Base-by-base conservation (phyloP, 2,113 vertebrate species). In the Oxygymnocypris stewartii region DNA sequence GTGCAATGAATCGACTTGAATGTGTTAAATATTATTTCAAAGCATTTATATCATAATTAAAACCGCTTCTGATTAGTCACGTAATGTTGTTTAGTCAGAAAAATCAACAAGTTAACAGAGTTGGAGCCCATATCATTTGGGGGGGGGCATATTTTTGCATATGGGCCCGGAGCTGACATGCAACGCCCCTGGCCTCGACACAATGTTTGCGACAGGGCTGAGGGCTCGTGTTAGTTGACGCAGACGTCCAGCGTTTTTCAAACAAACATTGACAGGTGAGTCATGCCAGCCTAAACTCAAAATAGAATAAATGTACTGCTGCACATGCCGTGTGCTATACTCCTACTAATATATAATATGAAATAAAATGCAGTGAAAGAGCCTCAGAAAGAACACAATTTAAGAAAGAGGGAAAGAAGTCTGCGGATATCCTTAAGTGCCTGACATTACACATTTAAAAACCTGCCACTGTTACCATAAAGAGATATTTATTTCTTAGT, bases 271-370 rank as follows among this genome's bases (percentile, higher is more conserved):
- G 83, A 73, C 84, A 84, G 69, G 75, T 89, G 86, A 88, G 65
- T 89, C 86, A 89, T 61, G 18, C 54, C 28, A 87, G 65, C 85
- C 90, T 85, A 49, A 47, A 75, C 44, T 90, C 47, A 84, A 87
- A 74, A 82, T 78, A 74, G 61, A 54, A 84, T 49, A 74, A 84
- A 78, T 78, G 51, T 77, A 77, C 37, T 18, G 31, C 51, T 47
- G 20, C 8, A 49, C 82, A 63, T 65, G 42, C 51, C 11, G 14
- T 4, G 44, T 47, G 80, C 73, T 67, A 18, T 63, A 61, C 13
- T 9, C 61, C 89, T 84, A 91, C 86, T 89, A 82, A 90, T 81
- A 61, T 35, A 69, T 11, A 71, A 28, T 20, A 65, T 85, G 85
- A 85, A 81, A 89, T 85, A 40, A 87, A 57, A 83, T 80, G 76